Evolutionary conservation across 2,888 invertebrate species (phyloP).

Genomic region (Anaspis maculata): DNA sequence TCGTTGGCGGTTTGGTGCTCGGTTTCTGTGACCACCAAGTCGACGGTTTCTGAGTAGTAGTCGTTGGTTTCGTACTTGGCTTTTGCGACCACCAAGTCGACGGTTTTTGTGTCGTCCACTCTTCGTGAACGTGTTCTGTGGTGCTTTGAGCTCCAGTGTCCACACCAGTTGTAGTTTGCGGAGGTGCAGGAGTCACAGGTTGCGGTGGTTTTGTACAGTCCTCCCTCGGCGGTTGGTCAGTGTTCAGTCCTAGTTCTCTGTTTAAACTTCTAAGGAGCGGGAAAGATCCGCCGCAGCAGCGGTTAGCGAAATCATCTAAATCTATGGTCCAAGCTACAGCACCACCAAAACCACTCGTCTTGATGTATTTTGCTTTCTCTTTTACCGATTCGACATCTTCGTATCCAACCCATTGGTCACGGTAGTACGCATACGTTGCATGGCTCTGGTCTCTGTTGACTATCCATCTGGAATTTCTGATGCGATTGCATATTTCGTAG

Average conservation of each 20-base stretch:
- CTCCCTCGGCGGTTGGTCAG: constrained; percentile 44
- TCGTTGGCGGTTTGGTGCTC: too few relatives aligned
- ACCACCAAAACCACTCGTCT: constrained; percentile 66
- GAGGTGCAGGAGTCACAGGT: constrained; percentile 68
- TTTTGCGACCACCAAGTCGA: constrained; percentile 27
- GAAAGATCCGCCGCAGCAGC: constrained; percentile 72
- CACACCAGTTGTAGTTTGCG: constrained; percentile 61
- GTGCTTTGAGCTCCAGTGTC: constrained; percentile 45
- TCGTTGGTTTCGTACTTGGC: constrained; percentile 20
- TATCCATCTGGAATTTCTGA: constrained; percentile 60
- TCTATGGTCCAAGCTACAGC: constrained; percentile 84
- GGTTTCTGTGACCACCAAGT: constrained; percentile 29
- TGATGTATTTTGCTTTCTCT: constrained; percentile 67
- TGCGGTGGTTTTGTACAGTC: constrained; percentile 64
- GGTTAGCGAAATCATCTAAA: constrained; percentile 78
- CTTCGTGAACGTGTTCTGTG: constrained; percentile 18
- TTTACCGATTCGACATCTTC: constrained; percentile 72
- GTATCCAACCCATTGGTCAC: constrained; percentile 85
- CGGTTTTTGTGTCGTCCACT: constrained; percentile 13
- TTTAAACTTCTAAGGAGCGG: constrained; percentile 72
- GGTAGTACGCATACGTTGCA: constrained; percentile 72
- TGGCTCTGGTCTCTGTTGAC: constrained; percentile 51
- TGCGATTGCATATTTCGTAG: constrained; percentile 73
- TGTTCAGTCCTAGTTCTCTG: constrained; percentile 58
- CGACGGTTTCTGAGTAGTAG: constrained; percentile 13